Conservation (phyloP, 1,140 invertebrate genomes). For the Leucophenga varia region DNA sequence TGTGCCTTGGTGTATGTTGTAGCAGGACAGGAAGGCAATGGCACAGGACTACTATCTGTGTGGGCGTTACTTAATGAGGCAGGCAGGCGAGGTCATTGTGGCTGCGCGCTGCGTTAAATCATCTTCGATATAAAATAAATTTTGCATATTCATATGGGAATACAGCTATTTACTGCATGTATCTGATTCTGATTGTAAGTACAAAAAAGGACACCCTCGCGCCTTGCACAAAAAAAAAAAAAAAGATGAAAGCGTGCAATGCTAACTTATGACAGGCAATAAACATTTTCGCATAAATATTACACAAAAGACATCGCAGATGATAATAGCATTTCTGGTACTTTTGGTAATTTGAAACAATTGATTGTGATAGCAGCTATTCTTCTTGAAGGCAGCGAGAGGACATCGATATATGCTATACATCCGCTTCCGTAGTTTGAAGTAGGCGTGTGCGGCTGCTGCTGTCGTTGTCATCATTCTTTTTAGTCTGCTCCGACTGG, state of each 20-base stretch:
- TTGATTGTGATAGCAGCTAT: constrained; percentile 53
- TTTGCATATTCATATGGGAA: constrained; percentile 54
- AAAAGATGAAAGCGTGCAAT: too few species aligned
- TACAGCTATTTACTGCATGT: constrained; percentile 9
- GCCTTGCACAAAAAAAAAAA: too few species aligned
- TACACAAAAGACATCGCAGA: constrained; percentile 26
- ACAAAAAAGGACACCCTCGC: too few species aligned
- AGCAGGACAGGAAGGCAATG: too few species aligned
- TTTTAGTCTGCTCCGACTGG: constrained; percentile 12
- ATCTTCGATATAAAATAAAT: constrained; percentile 38
- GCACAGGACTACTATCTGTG: too few species aligned
- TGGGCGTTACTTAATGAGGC: too few species aligned
- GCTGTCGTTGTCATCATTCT: constrained; percentile 3
- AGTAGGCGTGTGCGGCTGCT: constrained; percentile 5
- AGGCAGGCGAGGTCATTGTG: too few species aligned
- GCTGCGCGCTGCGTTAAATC: constrained; percentile 29
- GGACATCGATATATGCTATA: too few species aligned
- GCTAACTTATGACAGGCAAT: constrained; percentile 50
- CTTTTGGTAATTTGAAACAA: constrained; percentile 40
- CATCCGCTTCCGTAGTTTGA: too few species aligned
- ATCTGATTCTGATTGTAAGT: too few species aligned
- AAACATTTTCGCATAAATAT: too few species aligned
- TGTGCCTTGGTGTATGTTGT: constrained; percentile 22
- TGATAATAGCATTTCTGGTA: not conserved
- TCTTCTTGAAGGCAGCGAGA: too few species aligned